Evolutionary conservation across 2,888 invertebrate species (phyloP).

Genomic region (Torymus tubicola): DNA sequence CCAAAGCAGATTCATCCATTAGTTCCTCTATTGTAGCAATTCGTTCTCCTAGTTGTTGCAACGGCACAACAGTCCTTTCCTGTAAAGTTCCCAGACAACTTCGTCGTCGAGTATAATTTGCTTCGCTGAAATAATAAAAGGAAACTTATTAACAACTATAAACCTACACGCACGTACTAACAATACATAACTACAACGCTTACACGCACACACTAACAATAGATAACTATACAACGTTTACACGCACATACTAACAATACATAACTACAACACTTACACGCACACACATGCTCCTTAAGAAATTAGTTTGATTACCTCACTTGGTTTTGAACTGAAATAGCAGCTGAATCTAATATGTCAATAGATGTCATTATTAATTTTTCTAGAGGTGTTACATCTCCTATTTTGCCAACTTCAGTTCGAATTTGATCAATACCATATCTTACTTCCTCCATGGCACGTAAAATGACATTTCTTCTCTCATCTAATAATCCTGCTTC

Average conservation of each 20-base stretch:
- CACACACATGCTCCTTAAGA: too few species aligned
- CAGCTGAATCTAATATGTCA: conserved; percentile 61
- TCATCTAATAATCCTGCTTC: conserved; percentile 65
- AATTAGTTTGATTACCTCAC: conserved; percentile 58
- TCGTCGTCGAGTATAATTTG: conserved; percentile 63
- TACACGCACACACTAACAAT: too few species aligned
- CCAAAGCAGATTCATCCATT: conserved; percentile 61
- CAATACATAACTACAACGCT: too few species aligned
- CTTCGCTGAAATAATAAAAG: conserved; percentile 56
- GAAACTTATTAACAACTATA: neutral
- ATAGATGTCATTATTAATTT: conserved; percentile 58
- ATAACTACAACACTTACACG: too few species aligned
- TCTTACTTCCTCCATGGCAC: conserved; percentile 64
- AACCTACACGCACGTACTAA: neutral
- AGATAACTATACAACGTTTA: neutral
- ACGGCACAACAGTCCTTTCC: conserved; percentile 61
- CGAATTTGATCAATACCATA: conserved; percentile 59
- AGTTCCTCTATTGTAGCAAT: conserved; percentile 65
- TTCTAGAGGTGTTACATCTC: conserved; percentile 42
- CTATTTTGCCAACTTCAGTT: conserved; percentile 54
- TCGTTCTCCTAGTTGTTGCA: conserved; percentile 64
- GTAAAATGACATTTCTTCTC: conserved; percentile 66
- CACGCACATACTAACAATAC: too few species aligned
- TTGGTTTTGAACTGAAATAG: conserved; percentile 64
- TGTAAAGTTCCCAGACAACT: conserved; percentile 61